A percentile compares a stretch with the other conserved stretches of the same genome.
Evolutionary conservation across 1,140 invertebrate species (phyloP).

Genomic region (Eueides isabella): DNA sequence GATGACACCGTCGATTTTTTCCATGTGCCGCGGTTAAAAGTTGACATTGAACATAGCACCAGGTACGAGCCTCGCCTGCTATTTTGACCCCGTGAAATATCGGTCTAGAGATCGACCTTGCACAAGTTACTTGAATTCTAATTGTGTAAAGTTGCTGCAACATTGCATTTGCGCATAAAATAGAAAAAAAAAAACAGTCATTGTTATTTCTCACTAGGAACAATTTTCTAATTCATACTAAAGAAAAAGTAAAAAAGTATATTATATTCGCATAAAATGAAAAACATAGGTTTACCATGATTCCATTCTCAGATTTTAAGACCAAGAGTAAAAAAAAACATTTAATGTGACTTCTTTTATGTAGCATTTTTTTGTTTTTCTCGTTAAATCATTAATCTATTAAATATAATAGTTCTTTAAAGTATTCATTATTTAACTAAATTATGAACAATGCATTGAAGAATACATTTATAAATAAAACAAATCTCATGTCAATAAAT

Average conservation of each 20-base stretch:
- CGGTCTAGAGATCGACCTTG: conserved; percentile 73
- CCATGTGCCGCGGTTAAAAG: conserved; percentile 64
- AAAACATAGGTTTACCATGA: too few relatives aligned
- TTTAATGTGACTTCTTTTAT: too few relatives aligned
- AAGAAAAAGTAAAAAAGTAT: too few relatives aligned
- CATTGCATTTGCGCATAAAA: conserved; percentile 59
- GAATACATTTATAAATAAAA: neutral
- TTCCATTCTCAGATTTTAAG: too few relatives aligned
- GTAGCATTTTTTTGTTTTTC: too few relatives aligned
- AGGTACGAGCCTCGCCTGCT: conserved; percentile 72
- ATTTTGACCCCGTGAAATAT: conserved; percentile 77
- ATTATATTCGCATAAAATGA: too few relatives aligned
- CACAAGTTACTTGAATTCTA: conserved; percentile 66
- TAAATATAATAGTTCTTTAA: too few relatives aligned
- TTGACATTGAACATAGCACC: conserved; percentile 77
- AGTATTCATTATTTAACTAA: neutral
- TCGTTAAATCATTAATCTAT: too few relatives aligned
- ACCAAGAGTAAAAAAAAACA: too few relatives aligned
- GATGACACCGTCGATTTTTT: neutral
- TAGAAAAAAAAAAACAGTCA: conserved; percentile 34
- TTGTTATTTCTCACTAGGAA: neutral
- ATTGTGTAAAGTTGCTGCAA: conserved; percentile 56
- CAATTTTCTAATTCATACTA: neutral
- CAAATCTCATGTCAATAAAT: neutral
- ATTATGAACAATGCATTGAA: neutral